Conservation (phyloP, 2,113 vertebrate species). For the Phrynocephalus versicolor region DNA sequence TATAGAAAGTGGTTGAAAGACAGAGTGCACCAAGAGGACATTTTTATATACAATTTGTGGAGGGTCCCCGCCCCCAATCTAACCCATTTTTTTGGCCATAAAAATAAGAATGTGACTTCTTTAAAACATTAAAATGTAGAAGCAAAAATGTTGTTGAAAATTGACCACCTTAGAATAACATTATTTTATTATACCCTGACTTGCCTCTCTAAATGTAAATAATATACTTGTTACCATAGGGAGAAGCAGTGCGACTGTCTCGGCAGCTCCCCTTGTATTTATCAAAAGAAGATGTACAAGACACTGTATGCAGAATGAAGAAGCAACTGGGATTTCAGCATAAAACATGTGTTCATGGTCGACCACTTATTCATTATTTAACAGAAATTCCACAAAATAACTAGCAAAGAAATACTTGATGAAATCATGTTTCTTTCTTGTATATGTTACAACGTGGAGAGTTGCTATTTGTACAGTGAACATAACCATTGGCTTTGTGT, state of each 20-base stretch:
- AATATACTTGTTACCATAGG: slow-evolving; percentile 72
- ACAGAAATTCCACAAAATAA: slow-evolving; percentile 78
- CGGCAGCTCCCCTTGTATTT: slow-evolving; percentile 86
- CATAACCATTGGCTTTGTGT: neutral
- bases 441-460: slow-evolving; percentile 3
- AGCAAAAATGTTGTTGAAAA: neutral
- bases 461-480: neutral
- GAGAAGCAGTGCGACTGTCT: slow-evolving; percentile 90
- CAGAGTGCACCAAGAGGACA: no score
- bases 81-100: neutral
- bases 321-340: slow-evolving; percentile 79
- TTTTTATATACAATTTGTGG: no score
- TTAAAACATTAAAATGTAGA: neutral
- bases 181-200: neutral
- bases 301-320: slow-evolving; percentile 83
- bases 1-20: no score
- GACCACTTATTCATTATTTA: slow-evolving; percentile 88
- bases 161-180: neutral
- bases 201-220: neutral
- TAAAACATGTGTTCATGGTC: slow-evolving; percentile 87
- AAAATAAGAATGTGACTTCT: neutral
- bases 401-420: slow-evolving; percentile 66
- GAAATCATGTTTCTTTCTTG: slow-evolving; percentile 46
- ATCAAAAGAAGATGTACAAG: slow-evolving; percentile 84
- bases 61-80: neutral